phyloP scores from a whole-genome alignment of 2,797 vertebrate genomes.

The Hemitrygon akajei region DNA sequence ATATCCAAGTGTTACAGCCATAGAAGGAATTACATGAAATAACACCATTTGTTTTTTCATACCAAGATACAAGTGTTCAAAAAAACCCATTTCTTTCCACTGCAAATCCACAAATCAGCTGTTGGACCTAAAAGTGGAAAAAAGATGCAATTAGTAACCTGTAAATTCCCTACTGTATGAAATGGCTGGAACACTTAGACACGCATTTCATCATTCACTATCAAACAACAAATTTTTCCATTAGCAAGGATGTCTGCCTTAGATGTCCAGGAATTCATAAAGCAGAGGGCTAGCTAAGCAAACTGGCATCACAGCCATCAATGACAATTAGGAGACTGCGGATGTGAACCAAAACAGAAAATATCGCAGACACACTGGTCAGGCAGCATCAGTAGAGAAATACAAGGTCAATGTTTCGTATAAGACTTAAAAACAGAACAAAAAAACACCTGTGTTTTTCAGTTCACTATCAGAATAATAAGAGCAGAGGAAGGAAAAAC shows the following conservation, averaged over 20 bases:
- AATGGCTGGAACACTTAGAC: neutral
- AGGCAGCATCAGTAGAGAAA: neutral
- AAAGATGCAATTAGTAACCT: neutral
- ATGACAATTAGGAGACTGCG: neutral
- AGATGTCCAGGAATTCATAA: conserved; percentile 36
- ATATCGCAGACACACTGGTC: neutral
- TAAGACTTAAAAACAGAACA: neutral
- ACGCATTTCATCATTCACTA: neutral
- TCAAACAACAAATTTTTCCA: neutral
- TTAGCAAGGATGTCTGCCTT: conserved; percentile 3
- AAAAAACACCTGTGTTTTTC: neutral
- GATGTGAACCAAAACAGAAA: neutral
- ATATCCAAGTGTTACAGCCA: neutral
- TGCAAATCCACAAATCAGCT: neutral
- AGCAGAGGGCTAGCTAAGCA: neutral
- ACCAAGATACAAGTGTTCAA: neutral
- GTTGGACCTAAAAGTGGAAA: neutral
- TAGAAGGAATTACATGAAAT: neutral
- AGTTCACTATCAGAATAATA: neutral
- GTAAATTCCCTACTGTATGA: neutral
- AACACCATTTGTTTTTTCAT: neutral
- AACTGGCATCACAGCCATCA: neutral
- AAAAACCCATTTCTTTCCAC: neutral
- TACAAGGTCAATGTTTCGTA: neutral
- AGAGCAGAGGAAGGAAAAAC: neutral